A percentile compares a stretch with the other conserved stretches of the same genome.
phyloP scores from a whole-genome alignment of 2,113 vertebrate species.

The Pimephales promelas region DNA sequence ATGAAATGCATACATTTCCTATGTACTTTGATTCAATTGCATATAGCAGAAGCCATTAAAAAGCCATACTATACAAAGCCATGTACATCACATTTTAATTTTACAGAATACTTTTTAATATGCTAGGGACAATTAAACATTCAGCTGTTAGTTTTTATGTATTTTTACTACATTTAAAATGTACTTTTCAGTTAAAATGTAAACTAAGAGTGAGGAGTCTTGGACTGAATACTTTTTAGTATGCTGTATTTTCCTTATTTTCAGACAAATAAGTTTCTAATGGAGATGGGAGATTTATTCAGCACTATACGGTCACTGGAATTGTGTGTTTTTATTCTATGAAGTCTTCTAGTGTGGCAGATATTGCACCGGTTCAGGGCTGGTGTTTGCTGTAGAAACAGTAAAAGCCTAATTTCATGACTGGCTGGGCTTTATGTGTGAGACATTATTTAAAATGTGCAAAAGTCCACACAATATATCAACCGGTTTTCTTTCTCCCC shows the following conservation, averaged over 20 bases:
- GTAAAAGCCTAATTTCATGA: constrained; percentile 77
- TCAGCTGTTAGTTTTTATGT: neutral
- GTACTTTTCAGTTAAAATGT: neutral
- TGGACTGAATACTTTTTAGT: neutral
- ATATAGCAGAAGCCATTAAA: neutral
- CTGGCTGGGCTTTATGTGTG: constrained; percentile 74
- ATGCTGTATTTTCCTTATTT: neutral
- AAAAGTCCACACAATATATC: constrained; percentile 70
- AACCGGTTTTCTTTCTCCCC: constrained; percentile 45
- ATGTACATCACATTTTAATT: neutral
- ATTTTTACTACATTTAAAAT: neutral
- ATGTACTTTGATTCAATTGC: neutral
- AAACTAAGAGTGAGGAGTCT: neutral
- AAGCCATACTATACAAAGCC: neutral
- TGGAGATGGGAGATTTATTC: neutral
- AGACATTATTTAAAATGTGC: constrained; percentile 73
- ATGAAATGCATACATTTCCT: neutral
- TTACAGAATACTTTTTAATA: neutral
- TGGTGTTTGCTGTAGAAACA: constrained; percentile 66
- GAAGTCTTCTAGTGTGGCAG: neutral
- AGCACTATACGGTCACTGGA: neutral
- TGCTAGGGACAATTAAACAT: neutral
- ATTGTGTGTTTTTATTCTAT: constrained; percentile 17
- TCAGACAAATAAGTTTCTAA: neutral
- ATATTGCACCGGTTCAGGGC: constrained; percentile 9